phyloP scores from a whole-genome alignment of 2,113 vertebrate species.

The Sclerurus mexicanus region DNA sequence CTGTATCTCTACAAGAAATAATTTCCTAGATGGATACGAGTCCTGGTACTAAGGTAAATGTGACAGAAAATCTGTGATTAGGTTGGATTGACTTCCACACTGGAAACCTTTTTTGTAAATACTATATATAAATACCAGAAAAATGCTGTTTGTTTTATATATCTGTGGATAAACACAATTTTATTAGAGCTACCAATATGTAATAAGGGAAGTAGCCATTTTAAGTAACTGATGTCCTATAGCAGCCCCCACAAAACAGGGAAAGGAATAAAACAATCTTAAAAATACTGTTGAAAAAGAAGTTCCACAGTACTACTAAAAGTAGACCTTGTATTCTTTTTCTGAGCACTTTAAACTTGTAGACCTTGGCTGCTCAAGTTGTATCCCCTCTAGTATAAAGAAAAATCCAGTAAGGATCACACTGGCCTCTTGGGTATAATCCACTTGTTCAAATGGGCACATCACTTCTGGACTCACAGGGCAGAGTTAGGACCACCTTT shows the following conservation, averaged over 20 bases:
- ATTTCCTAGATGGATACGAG: constrained; percentile 60
- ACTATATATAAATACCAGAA: constrained; percentile 63
- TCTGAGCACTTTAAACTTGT: background rate
- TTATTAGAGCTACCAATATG: constrained; percentile 71
- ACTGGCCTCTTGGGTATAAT: background rate
- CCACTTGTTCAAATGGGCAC: background rate
- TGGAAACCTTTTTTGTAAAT: constrained; percentile 65
- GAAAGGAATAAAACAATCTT: constrained; percentile 17
- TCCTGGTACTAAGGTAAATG: constrained; percentile 62
- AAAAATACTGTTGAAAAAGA: constrained; percentile 17
- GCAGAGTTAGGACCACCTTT: background rate
- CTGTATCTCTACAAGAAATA: constrained; percentile 51
- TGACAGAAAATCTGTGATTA: constrained; percentile 66
- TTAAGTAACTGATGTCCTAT: constrained; percentile 49
- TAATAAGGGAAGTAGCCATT: constrained; percentile 53
- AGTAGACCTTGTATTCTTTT: background rate
- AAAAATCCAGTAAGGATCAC: background rate
- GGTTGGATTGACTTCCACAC: constrained; percentile 59
- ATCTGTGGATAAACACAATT: constrained; percentile 68
- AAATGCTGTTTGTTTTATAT: constrained; percentile 68
- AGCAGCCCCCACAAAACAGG: constrained; percentile 34
- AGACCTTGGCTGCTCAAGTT: background rate
- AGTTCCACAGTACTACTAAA: background rate
- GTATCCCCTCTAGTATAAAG: background rate
- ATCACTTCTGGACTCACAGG: background rate